These are phyloP conservation scores for Daktulosphaira vitifoliae DNA, from an alignment of 1,140 invertebrate species.

Conservation along the genomic window DNA sequence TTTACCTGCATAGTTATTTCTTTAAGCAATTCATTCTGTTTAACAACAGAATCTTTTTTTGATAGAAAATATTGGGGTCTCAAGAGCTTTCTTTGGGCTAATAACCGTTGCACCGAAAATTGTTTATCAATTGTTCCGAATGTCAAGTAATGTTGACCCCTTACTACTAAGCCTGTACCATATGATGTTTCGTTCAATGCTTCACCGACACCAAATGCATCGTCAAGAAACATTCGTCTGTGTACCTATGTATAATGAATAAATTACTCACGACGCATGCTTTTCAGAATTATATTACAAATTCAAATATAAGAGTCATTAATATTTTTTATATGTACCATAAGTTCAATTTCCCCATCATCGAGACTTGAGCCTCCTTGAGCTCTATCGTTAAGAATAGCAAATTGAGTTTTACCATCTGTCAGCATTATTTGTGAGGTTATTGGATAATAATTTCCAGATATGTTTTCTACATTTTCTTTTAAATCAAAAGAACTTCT, in stretches of 20 bases:
- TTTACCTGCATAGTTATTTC: background rate
- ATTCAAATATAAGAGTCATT: no score
- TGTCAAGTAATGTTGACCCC: conserved; percentile 37
- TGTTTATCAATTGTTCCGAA: conserved; percentile 1
- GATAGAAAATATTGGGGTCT: conserved; percentile 14
- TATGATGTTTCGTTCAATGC: conserved; percentile 51
- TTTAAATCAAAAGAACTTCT: conserved; percentile 49
- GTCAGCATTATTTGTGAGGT: conserved; percentile 50
- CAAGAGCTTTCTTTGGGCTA: conserved; percentile 13
- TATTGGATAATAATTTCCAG: conserved; percentile 62
- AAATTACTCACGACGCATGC: no score
- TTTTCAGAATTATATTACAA: no score
- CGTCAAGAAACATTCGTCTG: conserved; percentile 47
- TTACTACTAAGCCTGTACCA: conserved; percentile 38
- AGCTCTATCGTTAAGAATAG: conserved; percentile 52
- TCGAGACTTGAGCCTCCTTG: conserved; percentile 52
- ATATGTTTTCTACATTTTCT: conserved; percentile 48
- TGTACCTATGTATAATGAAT: conserved; percentile 36
- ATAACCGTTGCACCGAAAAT: background rate
- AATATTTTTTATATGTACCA: conserved; percentile 42
- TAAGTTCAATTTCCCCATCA: conserved; percentile 46
- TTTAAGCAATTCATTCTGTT: background rate
- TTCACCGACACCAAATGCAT: conserved; percentile 53
- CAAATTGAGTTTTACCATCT: conserved; percentile 38
- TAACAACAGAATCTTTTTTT: background rate